phyloP scores from a whole-genome alignment of 2,113 vertebrate species.

The Cephalopterus ornatus region DNA sequence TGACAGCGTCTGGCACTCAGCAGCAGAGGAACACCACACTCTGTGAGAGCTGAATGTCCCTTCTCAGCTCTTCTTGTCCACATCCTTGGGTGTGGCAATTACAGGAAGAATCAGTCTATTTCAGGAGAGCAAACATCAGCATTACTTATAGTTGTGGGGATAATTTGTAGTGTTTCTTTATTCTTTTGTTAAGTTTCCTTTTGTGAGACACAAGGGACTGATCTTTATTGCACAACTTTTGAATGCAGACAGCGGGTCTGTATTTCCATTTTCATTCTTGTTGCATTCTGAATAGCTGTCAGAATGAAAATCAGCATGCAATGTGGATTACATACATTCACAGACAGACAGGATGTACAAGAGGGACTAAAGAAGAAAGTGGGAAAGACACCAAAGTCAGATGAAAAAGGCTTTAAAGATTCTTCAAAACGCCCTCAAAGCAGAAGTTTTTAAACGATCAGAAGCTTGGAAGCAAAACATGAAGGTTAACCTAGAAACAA shows the following conservation, averaged over 20 bases:
- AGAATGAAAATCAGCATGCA: not conserved
- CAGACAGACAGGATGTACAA: not conserved
- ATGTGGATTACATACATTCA: not conserved
- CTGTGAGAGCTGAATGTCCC: fast-evolving
- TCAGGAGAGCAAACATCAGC: not conserved
- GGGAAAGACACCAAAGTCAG: not conserved
- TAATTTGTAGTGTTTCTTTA: not conserved
- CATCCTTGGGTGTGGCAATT: not conserved
- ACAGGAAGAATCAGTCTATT: fast-evolving
- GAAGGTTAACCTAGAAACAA: not conserved
- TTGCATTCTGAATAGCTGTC: not conserved
- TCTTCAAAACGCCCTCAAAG: not conserved
- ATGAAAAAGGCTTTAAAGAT: not conserved
- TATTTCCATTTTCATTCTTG: not conserved
- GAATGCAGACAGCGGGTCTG: not conserved
- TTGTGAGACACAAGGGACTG: not conserved
- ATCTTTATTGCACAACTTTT: not conserved
- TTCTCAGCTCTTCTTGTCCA: not conserved
- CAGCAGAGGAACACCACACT: not conserved
- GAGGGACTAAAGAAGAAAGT: not conserved
- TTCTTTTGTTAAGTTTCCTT: not conserved
- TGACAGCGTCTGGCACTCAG: not conserved
- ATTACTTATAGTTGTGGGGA: not conserved
- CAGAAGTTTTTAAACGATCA: fast-evolving
- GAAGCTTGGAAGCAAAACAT: not conserved